Conservation (phyloP, 53 echinoderm and acorn worm genomes). For the Echinometra lucunter region DNA sequence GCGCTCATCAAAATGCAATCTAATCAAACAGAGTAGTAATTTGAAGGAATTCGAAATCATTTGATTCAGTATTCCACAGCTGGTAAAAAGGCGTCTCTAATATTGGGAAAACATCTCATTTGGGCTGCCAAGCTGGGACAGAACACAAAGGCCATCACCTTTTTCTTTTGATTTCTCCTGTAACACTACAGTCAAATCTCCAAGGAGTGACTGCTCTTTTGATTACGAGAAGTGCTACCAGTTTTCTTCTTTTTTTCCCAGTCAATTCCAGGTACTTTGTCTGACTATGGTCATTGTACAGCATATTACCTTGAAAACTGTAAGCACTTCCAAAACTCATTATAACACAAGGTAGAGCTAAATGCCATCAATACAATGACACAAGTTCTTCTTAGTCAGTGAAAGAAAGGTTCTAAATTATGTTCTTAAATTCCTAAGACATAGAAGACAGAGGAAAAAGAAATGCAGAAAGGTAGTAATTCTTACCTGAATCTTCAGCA, state of each 20-base stretch:
- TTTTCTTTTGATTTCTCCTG: neutral
- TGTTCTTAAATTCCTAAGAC: neutral
- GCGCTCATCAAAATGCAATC: slow-evolving; percentile 60
- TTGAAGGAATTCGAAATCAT: slow-evolving; percentile 20
- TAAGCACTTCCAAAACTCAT: neutral
- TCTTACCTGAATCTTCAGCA: slow-evolving; percentile 94
- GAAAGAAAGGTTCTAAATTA: neutral
- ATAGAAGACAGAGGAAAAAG: neutral
- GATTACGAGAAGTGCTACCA: neutral
- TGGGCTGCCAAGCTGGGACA: neutral
- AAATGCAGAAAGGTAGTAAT: neutral
- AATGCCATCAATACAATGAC: neutral
- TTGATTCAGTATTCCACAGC: slow-evolving; percentile 23
- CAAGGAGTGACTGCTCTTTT: neutral
- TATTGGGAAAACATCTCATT: slow-evolving; percentile 41
- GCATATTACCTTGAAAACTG: too few relatives aligned
- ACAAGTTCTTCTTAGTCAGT: neutral
- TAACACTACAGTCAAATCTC: neutral
- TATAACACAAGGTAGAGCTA: neutral
- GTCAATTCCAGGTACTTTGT: neutral
- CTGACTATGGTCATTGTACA: neutral
- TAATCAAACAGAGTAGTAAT: slow-evolving; percentile 39
- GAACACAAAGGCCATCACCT: neutral
- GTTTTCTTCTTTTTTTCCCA: slow-evolving; percentile 24
- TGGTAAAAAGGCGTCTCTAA: neutral